These are phyloP conservation scores for Verasper variegatus DNA, from an alignment of 2,113 vertebrate genomes.

Conservation along the genomic window DNA sequence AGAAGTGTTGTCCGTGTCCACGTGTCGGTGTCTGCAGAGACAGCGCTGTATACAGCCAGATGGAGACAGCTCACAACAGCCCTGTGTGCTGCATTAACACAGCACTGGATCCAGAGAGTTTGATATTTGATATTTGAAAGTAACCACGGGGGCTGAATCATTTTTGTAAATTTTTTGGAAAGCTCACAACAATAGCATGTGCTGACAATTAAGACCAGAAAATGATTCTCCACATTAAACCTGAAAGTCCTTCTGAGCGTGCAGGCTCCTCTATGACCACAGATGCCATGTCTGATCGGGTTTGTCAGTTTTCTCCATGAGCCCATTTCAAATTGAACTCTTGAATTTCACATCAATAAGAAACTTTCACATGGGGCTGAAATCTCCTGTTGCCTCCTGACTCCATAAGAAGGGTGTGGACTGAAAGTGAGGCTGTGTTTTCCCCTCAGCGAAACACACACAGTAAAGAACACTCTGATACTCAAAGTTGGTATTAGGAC, in stretches of 20 bases:
- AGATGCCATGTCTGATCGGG: constrained; percentile 14
- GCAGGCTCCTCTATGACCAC: background rate
- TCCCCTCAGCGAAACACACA: background rate
- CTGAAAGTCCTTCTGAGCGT: background rate
- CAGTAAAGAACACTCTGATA: constrained; percentile 23
- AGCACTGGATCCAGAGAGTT: constrained; percentile 2
- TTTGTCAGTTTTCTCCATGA: constrained; percentile 8
- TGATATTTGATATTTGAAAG: constrained; percentile 26
- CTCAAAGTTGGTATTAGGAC: constrained; percentile 1
- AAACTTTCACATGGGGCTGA: background rate
- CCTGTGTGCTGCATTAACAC: constrained; percentile 47
- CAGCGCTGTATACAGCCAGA: constrained; percentile 42
- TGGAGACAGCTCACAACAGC: constrained; percentile 32
- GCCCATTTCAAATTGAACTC: background rate
- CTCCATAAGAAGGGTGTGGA: constrained; percentile 15
- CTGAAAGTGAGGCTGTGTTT: background rate
- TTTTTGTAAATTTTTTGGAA: background rate
- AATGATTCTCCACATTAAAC: constrained; percentile 34
- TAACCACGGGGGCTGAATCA: constrained; percentile 18
- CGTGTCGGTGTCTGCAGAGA: constrained; percentile 60
- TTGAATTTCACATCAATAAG: background rate
- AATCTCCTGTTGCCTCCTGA: background rate
- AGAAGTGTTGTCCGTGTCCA: constrained; percentile 60
- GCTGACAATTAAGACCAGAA: constrained; percentile 36
- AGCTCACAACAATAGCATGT: constrained; percentile 25